Conservation (phyloP, 2,113 vertebrate genomes). For the Hippocampus comes region DNA sequence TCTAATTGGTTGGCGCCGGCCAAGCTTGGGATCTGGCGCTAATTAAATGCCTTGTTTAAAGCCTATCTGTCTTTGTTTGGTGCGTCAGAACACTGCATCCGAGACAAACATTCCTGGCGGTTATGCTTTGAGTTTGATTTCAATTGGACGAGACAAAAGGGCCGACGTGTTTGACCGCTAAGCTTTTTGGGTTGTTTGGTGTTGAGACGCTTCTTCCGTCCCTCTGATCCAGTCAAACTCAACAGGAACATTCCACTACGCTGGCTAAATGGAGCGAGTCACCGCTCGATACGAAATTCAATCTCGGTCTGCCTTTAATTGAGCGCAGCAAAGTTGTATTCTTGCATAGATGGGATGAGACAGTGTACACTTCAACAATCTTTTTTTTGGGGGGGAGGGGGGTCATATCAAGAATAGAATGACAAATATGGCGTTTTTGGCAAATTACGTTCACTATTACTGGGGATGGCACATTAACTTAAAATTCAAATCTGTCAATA, state of each 20-base stretch:
- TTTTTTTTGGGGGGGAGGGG: neutral
- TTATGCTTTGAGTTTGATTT: constrained; percentile 68
- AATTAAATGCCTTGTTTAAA: constrained; percentile 82
- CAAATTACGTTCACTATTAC: too few relatives aligned
- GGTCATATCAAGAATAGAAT: neutral
- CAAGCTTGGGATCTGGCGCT: constrained; percentile 72
- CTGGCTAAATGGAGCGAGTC: constrained; percentile 51
- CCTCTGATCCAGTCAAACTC: constrained; percentile 62
- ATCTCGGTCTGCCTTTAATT: constrained; percentile 7
- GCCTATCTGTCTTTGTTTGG: constrained; percentile 80
- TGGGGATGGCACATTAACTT: too few relatives aligned
- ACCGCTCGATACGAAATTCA: constrained; percentile 44
- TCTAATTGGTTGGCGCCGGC: constrained; percentile 77
- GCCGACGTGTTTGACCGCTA: constrained; percentile 64
- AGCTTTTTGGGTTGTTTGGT: constrained; percentile 51
- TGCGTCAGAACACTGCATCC: constrained; percentile 70
- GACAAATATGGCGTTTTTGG: too few relatives aligned
- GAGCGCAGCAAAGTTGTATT: neutral
- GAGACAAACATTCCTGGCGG: constrained; percentile 69
- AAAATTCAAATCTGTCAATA: too few relatives aligned
- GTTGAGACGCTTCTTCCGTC: constrained; percentile 40
- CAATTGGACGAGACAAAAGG: constrained; percentile 65
- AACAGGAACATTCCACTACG: constrained; percentile 48
- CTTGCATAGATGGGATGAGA: neutral
- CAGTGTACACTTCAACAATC: neutral